These are phyloP conservation scores for Mormyrus iriodes DNA, from an alignment of 2,113 vertebrate genomes.

Conservation along the genomic window DNA sequence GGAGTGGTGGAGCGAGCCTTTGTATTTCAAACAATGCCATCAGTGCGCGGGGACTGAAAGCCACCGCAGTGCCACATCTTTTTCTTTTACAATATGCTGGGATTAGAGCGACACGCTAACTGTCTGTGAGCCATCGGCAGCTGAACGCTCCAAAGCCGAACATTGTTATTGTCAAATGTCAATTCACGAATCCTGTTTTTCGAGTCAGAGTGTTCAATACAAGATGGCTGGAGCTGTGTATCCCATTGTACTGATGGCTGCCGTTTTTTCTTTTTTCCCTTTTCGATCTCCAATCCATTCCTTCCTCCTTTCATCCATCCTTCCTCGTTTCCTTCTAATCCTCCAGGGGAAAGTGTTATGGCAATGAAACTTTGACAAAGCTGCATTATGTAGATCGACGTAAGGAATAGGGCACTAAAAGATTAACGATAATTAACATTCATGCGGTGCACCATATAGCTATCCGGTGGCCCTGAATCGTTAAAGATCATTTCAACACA, in stretches of 20 bases:
- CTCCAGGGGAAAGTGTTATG: not conserved
- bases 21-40: slow-evolving; percentile 2
- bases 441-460: not conserved
- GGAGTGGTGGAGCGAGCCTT: not conserved
- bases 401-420: not conserved
- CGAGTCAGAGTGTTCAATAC: not conserved
- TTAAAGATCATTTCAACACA: not conserved
- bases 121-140: not conserved
- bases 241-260: not conserved
- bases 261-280: not conserved
- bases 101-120: not conserved
- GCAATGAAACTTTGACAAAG: not conserved
- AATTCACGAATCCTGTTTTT: not conserved
- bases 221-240: not conserved
- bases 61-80: not conserved
- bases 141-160: not conserved
- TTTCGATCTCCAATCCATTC: not conserved
- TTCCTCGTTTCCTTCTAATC: not conserved
- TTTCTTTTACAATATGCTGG: not conserved
- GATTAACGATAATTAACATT: not conserved
- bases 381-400: not conserved
- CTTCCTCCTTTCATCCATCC: not conserved
- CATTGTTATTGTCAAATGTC: not conserved
- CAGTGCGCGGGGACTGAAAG: not conserved
- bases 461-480: not conserved